Conservation (phyloP, 2,113 vertebrate genomes). For the Pelvicachromis taeniatus region DNA sequence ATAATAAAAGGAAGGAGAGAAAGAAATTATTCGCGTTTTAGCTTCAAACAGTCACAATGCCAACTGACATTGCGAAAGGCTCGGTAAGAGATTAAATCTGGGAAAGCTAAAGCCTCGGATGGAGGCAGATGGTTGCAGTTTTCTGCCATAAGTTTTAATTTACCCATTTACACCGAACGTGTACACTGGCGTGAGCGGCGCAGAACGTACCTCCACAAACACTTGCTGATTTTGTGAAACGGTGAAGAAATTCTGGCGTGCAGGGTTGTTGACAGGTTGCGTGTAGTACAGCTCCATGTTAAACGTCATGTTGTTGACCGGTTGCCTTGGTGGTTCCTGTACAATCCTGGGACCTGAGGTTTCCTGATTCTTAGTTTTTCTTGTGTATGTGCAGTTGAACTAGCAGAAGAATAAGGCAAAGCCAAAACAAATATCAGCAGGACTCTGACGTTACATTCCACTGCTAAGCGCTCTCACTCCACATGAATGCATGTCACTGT, state of each 20-base stretch:
- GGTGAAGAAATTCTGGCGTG: constrained; percentile 76
- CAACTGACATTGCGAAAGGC: background rate
- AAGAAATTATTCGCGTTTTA: background rate
- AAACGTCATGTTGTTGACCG: constrained; percentile 76
- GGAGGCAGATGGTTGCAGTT: background rate
- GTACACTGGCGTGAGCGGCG: background rate
- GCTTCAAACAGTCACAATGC: constrained; percentile 25
- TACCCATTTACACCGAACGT: background rate
- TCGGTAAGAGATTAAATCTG: constrained; percentile 11
- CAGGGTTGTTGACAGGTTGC: constrained; percentile 68
- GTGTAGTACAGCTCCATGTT: constrained; percentile 85
- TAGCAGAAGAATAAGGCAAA: constrained; percentile 45
- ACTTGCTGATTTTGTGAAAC: constrained; percentile 79
- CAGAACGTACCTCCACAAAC: constrained; percentile 84
- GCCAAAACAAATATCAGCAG: constrained; percentile 35
- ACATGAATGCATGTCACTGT: background rate
- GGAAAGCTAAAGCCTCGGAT: constrained; percentile 1
- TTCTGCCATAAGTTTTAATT: background rate
- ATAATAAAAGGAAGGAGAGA: background rate
- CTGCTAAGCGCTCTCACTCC: background rate
- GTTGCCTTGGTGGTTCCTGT: constrained; percentile 1
- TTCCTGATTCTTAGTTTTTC: constrained; percentile 8
- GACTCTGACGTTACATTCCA: background rate
- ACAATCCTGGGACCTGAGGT: background rate
- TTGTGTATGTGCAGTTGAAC: constrained; percentile 89